Conservation (phyloP, 2,113 vertebrate genomes). For the Hippocampus comes region DNA sequence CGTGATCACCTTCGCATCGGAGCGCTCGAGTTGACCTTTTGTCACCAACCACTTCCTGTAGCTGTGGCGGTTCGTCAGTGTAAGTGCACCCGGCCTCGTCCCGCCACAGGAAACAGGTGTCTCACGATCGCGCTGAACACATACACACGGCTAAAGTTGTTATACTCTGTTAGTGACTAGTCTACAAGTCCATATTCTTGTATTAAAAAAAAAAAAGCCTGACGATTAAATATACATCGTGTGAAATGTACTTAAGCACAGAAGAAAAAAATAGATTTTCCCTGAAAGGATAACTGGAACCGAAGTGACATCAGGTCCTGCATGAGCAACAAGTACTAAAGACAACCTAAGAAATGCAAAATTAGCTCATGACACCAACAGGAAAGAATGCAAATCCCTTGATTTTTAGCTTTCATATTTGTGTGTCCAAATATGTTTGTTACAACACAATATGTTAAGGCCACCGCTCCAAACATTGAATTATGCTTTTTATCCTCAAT, state of each 20-base stretch:
- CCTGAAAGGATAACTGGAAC: too few species aligned
- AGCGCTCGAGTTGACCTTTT: slow-evolving; percentile 9
- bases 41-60: slow-evolving; percentile 43
- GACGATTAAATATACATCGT: neutral
- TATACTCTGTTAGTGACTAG: neutral
- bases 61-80: neutral
- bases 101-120: slow-evolving; percentile 25
- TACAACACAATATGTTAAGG: too few species aligned
- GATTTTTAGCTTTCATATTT: too few species aligned
- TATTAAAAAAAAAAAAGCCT: neutral
- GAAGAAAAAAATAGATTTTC: too few species aligned
- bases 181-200: neutral
- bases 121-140: neutral
- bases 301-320: too few species aligned
- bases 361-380: too few species aligned
- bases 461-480: too few species aligned
- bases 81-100: neutral
- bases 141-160: neutral
- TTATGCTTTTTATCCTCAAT: too few species aligned
- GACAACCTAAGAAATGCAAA: too few species aligned
- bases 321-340: too few species aligned
- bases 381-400: too few species aligned
- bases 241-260: neutral
- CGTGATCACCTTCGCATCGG: neutral
- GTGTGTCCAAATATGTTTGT: too few species aligned